Evolutionary conservation across 2,888 invertebrate species (phyloP).

Genomic region (Drepanosiphum platanoidis): DNA sequence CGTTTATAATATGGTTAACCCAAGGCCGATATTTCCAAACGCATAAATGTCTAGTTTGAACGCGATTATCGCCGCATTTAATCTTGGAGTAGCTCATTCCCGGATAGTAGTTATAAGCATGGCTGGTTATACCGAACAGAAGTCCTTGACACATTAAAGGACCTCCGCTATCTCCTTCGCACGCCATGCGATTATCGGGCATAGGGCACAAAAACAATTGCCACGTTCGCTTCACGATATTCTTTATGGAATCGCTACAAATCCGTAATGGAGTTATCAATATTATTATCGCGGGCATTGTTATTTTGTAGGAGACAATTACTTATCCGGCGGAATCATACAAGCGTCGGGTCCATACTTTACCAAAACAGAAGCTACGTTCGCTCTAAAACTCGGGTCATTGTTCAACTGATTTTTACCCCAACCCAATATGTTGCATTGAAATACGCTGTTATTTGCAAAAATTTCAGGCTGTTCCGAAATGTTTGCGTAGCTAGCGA

Average conservation of each 20-base stretch:
- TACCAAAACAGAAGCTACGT: conserved; percentile 9
- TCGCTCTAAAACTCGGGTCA: not conserved
- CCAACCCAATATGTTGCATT: conserved; percentile 41
- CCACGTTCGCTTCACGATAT: conserved; percentile 20
- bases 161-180: conserved; percentile 54
- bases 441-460: not conserved
- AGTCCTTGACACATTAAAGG: conserved; percentile 31
- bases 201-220: conserved; percentile 32
- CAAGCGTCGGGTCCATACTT: conserved; percentile 49
- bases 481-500: conserved; percentile 14
- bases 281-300: not conserved
- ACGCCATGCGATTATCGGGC: conserved; percentile 34
- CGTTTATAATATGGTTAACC: conserved; percentile 2
- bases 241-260: not conserved
- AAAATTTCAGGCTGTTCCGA: not conserved
- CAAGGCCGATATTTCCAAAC: conserved; percentile 15
- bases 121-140: conserved; percentile 38
- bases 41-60: conserved; percentile 47
- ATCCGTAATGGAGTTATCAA: not conserved
- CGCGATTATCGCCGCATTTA: conserved; percentile 38
- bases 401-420: conserved; percentile 12
- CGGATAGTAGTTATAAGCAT: conserved; percentile 48
- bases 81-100: not conserved
- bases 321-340: conserved; percentile 46
- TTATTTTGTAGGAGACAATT: not conserved